Evolutionary conservation across 2,888 invertebrate genomes (phyloP), one percentile per base, ranked within the genome.

Genomic region (Mylabris sibirica): DNA sequence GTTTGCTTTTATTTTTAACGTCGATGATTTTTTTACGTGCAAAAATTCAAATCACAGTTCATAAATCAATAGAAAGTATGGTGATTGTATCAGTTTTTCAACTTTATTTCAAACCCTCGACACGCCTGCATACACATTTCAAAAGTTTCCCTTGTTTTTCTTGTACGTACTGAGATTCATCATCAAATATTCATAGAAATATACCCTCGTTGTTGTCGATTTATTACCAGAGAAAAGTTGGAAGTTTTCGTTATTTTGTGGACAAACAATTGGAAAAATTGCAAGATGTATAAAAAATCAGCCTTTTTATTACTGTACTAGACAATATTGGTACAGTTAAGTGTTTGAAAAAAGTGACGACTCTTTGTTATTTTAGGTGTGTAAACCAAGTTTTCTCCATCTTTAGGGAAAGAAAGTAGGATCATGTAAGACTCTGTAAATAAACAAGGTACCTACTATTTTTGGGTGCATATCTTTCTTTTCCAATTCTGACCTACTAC

Each of bases 71-170:
- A 63, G 17, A 17, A 49, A 60, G 20, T 0, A 44, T 17, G n/a
- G 49, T 49, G 49, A 49, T 44, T 66, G 24, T 70, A 70, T 70
- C 70, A 67, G 67, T 70, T 70, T 30, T 70, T 67, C 70, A 69
- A 34, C 66, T 49, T 49, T 49, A 49, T 49, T 49, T 66, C 59
- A 60, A 60, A 62, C 65, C 67, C 44, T n/a, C 44, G 44, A 5
- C 30, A 30, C 30, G 30, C 30, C 30, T 30, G 30, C 30, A 30
- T 8, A 30, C 30, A 30, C 30, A 30, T 4, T 30, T 30, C 30
- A 8, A 30, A 30, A 30, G 30, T 30, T n/a, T 44, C 41, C 41
- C 41, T 44, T 44, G 41, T 44, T 44, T 44, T 44, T 44, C 41
- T 22, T 49, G 9, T 9, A 49, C 5, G 22, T 26, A 59, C 59